Evolutionary conservation across 2,888 invertebrate genomes (phyloP).

Genomic region (Ichneumon xanthorius): DNA sequence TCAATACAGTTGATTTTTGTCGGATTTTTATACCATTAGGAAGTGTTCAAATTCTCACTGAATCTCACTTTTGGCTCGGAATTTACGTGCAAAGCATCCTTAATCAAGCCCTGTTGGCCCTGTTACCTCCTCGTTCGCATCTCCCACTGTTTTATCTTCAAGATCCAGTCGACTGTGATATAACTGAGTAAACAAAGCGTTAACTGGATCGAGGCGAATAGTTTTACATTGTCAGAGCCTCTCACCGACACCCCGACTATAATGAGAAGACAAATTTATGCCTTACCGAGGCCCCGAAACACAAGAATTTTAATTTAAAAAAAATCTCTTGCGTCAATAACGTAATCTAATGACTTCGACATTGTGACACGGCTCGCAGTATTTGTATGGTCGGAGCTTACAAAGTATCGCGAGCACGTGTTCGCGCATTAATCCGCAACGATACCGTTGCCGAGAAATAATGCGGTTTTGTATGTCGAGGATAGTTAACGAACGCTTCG

Average conservation of each 20-base stretch:
- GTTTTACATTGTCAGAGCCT: not conserved
- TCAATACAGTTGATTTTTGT: no score
- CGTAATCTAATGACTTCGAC: not conserved
- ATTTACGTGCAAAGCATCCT: not conserved
- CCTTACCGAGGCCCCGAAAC: not conserved
- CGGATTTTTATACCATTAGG: no score
- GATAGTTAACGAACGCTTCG: not conserved
- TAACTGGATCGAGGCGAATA: not conserved
- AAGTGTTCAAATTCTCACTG: no score
- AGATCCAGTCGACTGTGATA: not conserved
- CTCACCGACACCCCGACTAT: not conserved
- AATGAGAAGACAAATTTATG: not conserved
- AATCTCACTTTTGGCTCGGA: no score
- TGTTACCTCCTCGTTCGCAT: not conserved
- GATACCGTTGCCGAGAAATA: not conserved
- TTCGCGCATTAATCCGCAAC: not conserved
- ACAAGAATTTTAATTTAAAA: not conserved
- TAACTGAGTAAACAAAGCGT: not conserved
- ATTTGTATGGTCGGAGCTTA: not conserved
- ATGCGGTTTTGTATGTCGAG: not conserved
- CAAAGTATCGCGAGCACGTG: conserved; percentile 13
- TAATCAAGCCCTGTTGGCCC: conserved; percentile 18
- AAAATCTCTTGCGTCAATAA: not conserved
- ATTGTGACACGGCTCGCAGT: not conserved
- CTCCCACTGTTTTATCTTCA: conserved; percentile 12